A percentile compares a stretch with the other conserved stretches of the same genome.
Evolutionary conservation across 1,140 invertebrate species (phyloP).

Genomic region (Drosophila funebris): DNA sequence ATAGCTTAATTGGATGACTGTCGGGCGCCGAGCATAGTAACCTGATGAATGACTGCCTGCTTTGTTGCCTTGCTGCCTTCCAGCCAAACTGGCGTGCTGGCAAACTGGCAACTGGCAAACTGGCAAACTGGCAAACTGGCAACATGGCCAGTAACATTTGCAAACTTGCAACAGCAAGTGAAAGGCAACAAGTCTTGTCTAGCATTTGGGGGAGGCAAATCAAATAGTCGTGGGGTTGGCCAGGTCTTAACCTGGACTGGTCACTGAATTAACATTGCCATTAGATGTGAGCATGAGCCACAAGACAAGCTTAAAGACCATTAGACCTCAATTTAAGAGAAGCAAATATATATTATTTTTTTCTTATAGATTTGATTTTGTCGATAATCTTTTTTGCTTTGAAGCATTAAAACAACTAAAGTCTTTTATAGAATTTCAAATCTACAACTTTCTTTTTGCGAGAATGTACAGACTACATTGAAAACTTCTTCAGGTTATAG

Average conservation of each 20-base stretch:
- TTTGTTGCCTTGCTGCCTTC: neutral
- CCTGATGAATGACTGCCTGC: conserved; percentile 25
- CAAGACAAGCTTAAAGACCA: neutral
- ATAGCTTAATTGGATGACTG: conserved; percentile 80
- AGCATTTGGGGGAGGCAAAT: conserved; percentile 5
- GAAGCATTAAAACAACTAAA: no score
- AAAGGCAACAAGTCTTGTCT: conserved; percentile 45
- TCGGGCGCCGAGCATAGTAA: conserved; percentile 45
- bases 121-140: neutral
- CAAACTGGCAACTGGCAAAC: neutral
- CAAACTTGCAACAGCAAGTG: conserved; percentile 34
- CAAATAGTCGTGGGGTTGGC: conserved; percentile 15
- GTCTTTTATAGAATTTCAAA: no score
- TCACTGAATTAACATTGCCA: conserved; percentile 5
- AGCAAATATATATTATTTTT: neutral
- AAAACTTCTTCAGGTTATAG: no score
- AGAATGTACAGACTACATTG: no score
- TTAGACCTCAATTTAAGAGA: neutral
- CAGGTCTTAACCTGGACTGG: conserved; percentile 5
- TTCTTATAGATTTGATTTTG: neutral
- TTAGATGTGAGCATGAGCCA: neutral
- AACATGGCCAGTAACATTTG: conserved; percentile 28
- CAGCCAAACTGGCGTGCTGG: neutral
- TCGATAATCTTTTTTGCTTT: no score
- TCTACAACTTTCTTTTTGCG: no score